These are phyloP conservation scores for Stichodactyla mertensii DNA, from an alignment of 64 coral and sea anemone species.

Conservation along the genomic window DNA sequence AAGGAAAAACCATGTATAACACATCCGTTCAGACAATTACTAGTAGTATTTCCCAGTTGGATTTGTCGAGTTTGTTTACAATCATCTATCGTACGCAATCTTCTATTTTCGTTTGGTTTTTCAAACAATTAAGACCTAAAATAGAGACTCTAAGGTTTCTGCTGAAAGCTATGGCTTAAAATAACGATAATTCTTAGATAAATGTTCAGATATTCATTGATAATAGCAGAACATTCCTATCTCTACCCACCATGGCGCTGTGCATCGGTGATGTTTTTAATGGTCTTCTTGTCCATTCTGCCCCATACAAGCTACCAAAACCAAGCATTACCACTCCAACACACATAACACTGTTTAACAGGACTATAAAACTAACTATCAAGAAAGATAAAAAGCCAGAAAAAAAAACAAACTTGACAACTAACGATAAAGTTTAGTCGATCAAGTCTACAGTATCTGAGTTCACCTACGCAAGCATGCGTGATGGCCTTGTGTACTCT, in stretches of 20 bases:
- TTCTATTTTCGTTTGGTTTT: neutral
- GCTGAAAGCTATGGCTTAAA: neutral
- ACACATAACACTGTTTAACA: conserved; percentile 15
- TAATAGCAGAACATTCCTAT: conserved; percentile 1
- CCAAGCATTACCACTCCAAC: conserved; percentile 8
- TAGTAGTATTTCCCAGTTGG: neutral
- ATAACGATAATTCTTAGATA: neutral
- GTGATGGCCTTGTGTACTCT: neutral
- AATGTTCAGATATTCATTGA: conserved; percentile 8
- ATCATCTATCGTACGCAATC: neutral
- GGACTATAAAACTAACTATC: neutral
- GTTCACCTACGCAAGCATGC: conserved; percentile 18
- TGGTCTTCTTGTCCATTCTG: neutral
- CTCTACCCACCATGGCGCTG: neutral
- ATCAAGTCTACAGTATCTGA: neutral
- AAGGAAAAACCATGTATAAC: neutral
- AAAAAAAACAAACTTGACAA: neutral
- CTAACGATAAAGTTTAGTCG: neutral
- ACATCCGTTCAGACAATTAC: neutral
- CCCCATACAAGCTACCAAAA: neutral
- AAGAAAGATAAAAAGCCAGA: neutral
- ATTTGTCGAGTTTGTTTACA: neutral
- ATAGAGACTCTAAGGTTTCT: neutral
- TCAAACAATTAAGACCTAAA: neutral
- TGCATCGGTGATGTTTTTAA: neutral